Base-by-base conservation (phyloP, 2,113 vertebrate genomes). In the Illadopsis cleaveri region DNA sequence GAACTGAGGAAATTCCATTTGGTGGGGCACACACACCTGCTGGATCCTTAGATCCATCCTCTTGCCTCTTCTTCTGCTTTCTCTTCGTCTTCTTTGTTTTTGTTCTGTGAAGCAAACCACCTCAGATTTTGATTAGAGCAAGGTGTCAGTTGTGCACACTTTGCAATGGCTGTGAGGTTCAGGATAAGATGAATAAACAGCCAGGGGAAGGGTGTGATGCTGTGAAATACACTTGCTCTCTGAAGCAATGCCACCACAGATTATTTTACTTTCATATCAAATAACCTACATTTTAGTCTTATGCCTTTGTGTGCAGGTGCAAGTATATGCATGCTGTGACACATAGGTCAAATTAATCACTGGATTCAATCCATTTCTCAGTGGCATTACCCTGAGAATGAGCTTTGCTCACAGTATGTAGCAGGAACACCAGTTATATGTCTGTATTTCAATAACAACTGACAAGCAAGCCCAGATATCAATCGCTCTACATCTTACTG, bases 241-340 rank as follows among this genome's bases (percentile, higher is more conserved):
- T 90, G 90, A 93, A 88, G 37, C 27, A 76, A 69, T 71, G 76
- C 23, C 65, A 64, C 61, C 40, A 47, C 30, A 64, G 64, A 73
- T 81, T 79, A 86, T 92, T 94, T 93, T 81, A 37, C 30, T 80
- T 82, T 86, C 40, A 35, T 56, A 70, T 75, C 68, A 81, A 92
- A 92, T 70, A 94, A 50, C 38, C 18, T 64, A 7, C 27, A 62
- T 88, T 93, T 96, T 42, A 7, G 60, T 62, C 70, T 93, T n/a
- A 44, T 64, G 42, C 18, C n/a, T 86, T 78, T 62, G 20, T 58
- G 28, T 68, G 47, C 51, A 70, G 62, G 47, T 68, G 56, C 66
- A 76, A 86, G 71, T n/a, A 51, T 4, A 1, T 60, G 37, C 82
- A 88, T 15, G 76, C 20, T 66, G 69, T 60, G 64, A 58, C 64